Conservation (phyloP, 2,113 vertebrate genomes). For the Furnarius figulus region DNA sequence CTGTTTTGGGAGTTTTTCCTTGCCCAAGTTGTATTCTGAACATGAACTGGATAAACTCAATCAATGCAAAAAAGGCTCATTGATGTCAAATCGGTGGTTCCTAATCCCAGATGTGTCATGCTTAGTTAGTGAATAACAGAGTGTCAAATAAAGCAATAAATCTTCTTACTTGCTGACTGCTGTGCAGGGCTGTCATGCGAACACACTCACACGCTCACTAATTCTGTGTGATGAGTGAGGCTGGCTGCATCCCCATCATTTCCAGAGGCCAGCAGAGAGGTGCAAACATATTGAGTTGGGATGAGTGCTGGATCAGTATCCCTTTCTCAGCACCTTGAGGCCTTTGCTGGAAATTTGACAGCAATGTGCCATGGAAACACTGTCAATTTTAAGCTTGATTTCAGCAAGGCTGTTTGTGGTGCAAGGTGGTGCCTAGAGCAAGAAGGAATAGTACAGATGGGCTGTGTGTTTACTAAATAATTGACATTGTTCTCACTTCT, state of each 20-base stretch:
- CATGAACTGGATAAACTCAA: slow-evolving; percentile 58
- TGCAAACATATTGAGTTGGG: slow-evolving; percentile 64
- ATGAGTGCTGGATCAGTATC: slow-evolving; percentile 17
- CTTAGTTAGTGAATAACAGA: slow-evolving; percentile 80
- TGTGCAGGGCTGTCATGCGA: slow-evolving; percentile 64
- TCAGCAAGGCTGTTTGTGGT: neutral
- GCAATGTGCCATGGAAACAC: slow-evolving; percentile 29
- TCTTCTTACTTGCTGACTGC: slow-evolving; percentile 84
- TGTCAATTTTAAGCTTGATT: slow-evolving; percentile 40
- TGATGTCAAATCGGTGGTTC: slow-evolving; percentile 76
- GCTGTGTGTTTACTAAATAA: neutral
- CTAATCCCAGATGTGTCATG: slow-evolving; percentile 84
- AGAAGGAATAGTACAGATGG: neutral
- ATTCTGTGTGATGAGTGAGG: slow-evolving; percentile 77
- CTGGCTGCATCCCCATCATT: slow-evolving; percentile 57
- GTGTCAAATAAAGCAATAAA: slow-evolving; percentile 89
- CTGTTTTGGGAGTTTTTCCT: neutral
- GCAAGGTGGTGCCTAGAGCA: neutral
- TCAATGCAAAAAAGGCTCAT: slow-evolving; percentile 66
- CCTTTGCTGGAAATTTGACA: slow-evolving; percentile 57
- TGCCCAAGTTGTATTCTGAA: slow-evolving; percentile 5
- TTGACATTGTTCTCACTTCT: neutral
- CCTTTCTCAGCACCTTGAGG: slow-evolving; percentile 31
- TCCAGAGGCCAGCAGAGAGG: slow-evolving; percentile 63
- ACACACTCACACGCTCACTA: slow-evolving; percentile 53